Conservation (phyloP, 1,140 invertebrate genomes). For the Eufriesea mexicana region DNA sequence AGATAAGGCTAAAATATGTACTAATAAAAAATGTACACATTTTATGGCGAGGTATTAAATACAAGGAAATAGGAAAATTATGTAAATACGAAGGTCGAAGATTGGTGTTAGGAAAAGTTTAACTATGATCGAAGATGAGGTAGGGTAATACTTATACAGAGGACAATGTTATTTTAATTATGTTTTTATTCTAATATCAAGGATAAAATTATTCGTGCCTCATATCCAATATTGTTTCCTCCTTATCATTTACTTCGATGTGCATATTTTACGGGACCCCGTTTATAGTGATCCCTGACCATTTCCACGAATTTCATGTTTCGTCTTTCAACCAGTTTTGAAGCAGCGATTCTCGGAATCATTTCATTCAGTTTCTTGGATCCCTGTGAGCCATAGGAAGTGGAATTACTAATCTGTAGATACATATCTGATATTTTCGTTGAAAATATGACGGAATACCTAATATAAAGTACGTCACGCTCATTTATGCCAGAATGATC, state of each 20-base stretch:
- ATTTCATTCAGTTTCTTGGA: constrained; percentile 10
- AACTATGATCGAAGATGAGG: no score
- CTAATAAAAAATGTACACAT: no score
- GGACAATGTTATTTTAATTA: no score
- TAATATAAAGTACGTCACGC: background rate
- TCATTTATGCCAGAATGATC: background rate
- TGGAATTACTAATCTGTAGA: background rate
- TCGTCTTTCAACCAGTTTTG: constrained; percentile 22
- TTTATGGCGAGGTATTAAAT: no score
- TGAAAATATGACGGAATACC: background rate
- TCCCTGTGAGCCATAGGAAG: background rate
- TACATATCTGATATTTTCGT: constrained; percentile 5
- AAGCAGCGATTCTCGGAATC: background rate
- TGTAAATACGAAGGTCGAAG: no score
- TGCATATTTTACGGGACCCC: background rate
- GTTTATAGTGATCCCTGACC: background rate
- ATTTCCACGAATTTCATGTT: background rate
- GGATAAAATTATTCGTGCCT: background rate
- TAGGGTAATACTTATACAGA: no score
- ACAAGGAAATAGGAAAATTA: no score
- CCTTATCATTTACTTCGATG: background rate
- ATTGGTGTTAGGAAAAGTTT: no score
- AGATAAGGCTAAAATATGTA: no score
- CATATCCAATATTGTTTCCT: background rate
- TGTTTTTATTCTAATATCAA: background rate